Evolutionary conservation across 1,140 invertebrate genomes (phyloP), one percentile per base, ranked within the genome.

Genomic region (Drosophila sturtevanti): DNA sequence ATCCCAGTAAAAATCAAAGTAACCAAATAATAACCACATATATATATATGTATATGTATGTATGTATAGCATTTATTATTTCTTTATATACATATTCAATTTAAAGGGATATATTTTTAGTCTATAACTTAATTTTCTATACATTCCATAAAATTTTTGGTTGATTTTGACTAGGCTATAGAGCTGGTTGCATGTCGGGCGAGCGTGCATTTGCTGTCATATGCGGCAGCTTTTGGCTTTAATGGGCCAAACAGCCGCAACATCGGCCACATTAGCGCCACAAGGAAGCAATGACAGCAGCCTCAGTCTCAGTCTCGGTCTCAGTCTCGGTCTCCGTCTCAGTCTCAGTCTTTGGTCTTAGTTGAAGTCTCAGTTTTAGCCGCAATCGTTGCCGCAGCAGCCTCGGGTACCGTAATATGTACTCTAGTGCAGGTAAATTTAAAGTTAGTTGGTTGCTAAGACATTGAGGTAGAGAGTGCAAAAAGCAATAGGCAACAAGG

Each of bases 231-330:
- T 38, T 72, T 62, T 66, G 71, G 75, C 71, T 76, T 86, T 86
- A 86, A 82, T 86, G 79, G 82, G 72, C 22, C 27, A 68, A 61
- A 16, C 72, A 66, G 76, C 76, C 65, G 74, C 74, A 67, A 73
- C 58, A 56, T 56, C 84, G 72, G 66, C 69, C 75, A 89, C 82
- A 87, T 87, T 87, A 87, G 82, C 82, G 82, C 82, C 82, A 87
- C 76, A 66, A 87, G 82, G 66, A 86, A 87, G 79, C 81, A 86
- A 68, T 76, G 81, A 65, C 64, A 77, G 58, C 54, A 18, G 58
- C 18, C 27, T 38, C 18, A 54, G 56, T 9, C 18, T 63, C 14
- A 62, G 74, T 66, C 73, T 70, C 77, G 37, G 64, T 18, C 41
- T 16, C 14, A 7, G 7, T 18, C 41, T 18, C 6, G 6, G 38